phyloP scores from a whole-genome alignment of 2,797 vertebrate species.

The Huso huso region DNA sequence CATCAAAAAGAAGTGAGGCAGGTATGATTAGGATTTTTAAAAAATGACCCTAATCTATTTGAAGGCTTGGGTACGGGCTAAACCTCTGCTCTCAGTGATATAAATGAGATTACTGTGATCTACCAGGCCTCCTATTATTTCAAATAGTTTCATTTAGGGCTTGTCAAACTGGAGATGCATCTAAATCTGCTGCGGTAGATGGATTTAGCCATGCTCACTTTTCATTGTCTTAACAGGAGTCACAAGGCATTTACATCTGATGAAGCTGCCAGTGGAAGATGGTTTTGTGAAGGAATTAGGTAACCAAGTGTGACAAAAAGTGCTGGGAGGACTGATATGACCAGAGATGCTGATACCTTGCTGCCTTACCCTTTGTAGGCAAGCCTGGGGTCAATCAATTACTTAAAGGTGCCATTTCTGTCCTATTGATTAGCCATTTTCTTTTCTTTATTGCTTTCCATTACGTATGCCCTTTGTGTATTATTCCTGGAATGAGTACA shows the following conservation, averaged over 20 bases:
- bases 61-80: background rate
- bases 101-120: constrained; percentile 3
- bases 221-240: constrained; percentile 18
- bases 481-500: too few relatives aligned
- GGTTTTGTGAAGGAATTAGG: constrained; percentile 11
- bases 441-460: too few relatives aligned
- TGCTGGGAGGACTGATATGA: background rate
- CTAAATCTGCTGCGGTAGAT: background rate
- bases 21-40: too few relatives aligned
- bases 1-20: too few relatives aligned
- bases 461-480: too few relatives aligned
- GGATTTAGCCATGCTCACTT: constrained; percentile 1
- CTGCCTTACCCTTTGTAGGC: too few relatives aligned
- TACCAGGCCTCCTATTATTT: background rate
- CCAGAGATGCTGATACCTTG: too few relatives aligned
- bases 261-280: constrained; percentile 4
- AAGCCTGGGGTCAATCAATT: too few relatives aligned
- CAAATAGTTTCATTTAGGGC: constrained; percentile 7
- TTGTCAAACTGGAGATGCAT: constrained; percentile 2
- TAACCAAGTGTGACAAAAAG: constrained; percentile 19
- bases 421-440: too few relatives aligned
- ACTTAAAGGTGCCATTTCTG: too few relatives aligned
- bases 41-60: too few relatives aligned
- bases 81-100: background rate
- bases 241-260: constrained; percentile 16